phyloP scores from a whole-genome alignment of 2,113 vertebrate species.

The Sander vitreus region DNA sequence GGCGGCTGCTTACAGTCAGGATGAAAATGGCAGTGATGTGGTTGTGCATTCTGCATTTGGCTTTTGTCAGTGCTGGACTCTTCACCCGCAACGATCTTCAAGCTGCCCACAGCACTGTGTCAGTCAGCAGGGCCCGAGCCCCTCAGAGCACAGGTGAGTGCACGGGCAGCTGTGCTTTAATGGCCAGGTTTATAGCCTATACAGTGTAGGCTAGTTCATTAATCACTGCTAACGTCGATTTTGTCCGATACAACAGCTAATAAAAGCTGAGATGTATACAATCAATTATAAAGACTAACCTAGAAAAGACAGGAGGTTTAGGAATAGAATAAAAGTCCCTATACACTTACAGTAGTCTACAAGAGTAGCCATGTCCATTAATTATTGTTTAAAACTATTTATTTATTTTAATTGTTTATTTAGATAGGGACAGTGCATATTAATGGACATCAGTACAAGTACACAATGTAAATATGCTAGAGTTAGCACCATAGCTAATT shows the following conservation, averaged over 20 bases:
- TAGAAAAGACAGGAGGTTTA: neutral
- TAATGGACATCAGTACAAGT: too few relatives aligned
- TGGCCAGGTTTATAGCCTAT: neutral
- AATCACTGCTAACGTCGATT: neutral
- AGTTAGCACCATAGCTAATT: too few relatives aligned
- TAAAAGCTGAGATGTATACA: neutral
- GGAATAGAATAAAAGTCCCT: too few relatives aligned
- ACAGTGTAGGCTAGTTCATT: neutral
- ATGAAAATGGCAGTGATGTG: conserved; percentile 50
- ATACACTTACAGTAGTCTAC: too few relatives aligned
- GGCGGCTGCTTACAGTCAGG: neutral
- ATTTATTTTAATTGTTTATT: too few relatives aligned
- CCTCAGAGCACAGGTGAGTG: conserved; percentile 51
- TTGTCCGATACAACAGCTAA: neutral
- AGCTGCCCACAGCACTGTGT: neutral
- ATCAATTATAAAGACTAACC: neutral
- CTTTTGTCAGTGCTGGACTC: neutral
- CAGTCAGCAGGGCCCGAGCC: neutral
- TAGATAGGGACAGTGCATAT: too few relatives aligned
- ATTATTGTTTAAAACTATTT: too few relatives aligned
- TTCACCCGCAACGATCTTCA: neutral
- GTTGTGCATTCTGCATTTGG: conserved; percentile 44
- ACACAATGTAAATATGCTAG: too few relatives aligned
- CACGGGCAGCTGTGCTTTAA: neutral
- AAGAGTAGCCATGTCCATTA: too few relatives aligned